Evolutionary conservation across 2,113 vertebrate species (phyloP).

Genomic region (Diphyllodes magnificus): DNA sequence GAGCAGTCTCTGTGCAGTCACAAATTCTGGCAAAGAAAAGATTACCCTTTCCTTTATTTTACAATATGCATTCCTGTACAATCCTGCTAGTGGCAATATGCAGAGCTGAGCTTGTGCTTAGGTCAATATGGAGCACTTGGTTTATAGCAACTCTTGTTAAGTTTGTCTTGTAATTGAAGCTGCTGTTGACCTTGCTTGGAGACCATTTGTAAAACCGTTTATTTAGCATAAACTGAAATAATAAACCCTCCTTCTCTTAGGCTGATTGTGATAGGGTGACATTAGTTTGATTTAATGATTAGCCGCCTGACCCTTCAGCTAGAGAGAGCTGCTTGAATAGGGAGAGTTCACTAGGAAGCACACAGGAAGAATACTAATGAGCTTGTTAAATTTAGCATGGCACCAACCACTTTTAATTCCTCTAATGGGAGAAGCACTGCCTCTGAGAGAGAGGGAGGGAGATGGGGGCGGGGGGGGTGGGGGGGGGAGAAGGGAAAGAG

Average conservation of each 20-base stretch:
- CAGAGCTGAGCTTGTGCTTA: constrained; percentile 67
- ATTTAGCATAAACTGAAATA: constrained; percentile 86
- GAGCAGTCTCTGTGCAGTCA: constrained; percentile 78
- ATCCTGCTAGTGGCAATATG: constrained; percentile 72
- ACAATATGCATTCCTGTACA: constrained; percentile 79
- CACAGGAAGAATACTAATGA: constrained; percentile 84
- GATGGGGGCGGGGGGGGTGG: not conserved
- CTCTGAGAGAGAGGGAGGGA: constrained; percentile 61
- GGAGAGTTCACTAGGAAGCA: constrained; percentile 80
- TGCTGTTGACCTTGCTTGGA: constrained; percentile 86
- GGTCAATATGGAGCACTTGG: constrained; percentile 80
- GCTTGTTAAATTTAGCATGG: constrained; percentile 87
- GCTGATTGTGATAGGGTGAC: constrained; percentile 83
- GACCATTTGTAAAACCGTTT: constrained; percentile 90
- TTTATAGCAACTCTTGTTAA: constrained; percentile 83
- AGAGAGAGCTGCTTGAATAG: constrained; percentile 80
- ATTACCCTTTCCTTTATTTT: constrained; percentile 76
- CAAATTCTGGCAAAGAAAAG: constrained; percentile 80
- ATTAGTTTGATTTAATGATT: constrained; percentile 95
- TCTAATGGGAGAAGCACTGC: constrained; percentile 76
- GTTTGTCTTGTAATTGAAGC: constrained; percentile 83
- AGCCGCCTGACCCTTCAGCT: constrained; percentile 87
- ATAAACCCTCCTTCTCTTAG: constrained; percentile 84
- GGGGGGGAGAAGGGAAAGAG: not conserved
- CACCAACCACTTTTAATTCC: constrained; percentile 82